Conservation (phyloP, 2,888 invertebrate genomes). For the Tinea pellionella region DNA sequence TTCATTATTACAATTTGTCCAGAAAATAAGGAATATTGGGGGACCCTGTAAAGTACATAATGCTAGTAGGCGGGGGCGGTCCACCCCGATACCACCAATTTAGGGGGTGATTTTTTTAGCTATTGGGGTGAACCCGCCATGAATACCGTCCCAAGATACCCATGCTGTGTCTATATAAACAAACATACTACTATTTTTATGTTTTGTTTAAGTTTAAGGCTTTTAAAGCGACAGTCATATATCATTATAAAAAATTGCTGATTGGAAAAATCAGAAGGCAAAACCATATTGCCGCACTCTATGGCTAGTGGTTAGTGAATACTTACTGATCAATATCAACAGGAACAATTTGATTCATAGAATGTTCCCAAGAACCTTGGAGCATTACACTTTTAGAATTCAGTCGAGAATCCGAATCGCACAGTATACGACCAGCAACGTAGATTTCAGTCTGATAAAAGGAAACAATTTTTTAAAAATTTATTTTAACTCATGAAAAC, state of each 20-base stretch:
- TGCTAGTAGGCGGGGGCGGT: too few species aligned
- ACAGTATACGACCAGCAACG: constrained; percentile 78
- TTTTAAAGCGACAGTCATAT: too few species aligned
- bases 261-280: too few species aligned
- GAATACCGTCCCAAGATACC: too few species aligned
- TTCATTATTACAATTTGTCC: constrained; percentile 83
- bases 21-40: constrained; percentile 78
- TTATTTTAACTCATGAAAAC: too few species aligned
- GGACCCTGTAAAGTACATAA: constrained; percentile 31
- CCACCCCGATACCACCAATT: too few species aligned
- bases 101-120: too few species aligned
- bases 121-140: too few species aligned
- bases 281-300: background rate
- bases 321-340: constrained; percentile 57
- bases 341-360: constrained; percentile 56
- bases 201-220: too few species aligned
- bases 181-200: background rate
- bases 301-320: too few species aligned
- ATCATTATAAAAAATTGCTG: background rate
- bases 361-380: constrained; percentile 72
- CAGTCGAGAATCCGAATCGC: constrained; percentile 78
- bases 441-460: constrained; percentile 41
- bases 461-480: too few species aligned
- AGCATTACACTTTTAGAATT: constrained; percentile 77
- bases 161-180: too few species aligned